These are phyloP conservation scores for Embidobia sp. DNA, from an alignment of 2,888 invertebrate species.

Conservation along the genomic window DNA sequence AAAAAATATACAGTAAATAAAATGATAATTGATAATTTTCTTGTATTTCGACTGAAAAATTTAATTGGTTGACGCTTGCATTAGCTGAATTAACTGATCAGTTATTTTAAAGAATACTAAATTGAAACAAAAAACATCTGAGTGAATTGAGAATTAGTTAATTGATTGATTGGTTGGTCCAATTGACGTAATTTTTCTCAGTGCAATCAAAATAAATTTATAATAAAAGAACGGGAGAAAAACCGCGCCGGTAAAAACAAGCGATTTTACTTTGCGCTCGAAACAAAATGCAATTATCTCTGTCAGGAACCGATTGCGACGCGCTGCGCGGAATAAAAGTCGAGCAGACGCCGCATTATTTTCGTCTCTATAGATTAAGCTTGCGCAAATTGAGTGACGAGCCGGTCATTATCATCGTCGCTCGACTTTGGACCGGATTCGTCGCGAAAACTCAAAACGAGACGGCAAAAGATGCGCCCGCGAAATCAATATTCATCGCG, in stretches of 20 bases:
- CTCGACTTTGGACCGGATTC: constrained; percentile 62
- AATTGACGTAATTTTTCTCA: too few relatives aligned
- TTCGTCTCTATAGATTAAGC: constrained; percentile 49
- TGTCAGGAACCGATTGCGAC: constrained; percentile 29
- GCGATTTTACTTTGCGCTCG: neutral
- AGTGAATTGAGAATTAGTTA: too few relatives aligned
- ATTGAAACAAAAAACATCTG: too few relatives aligned
- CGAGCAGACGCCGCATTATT: constrained; percentile 40
- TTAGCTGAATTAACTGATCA: too few relatives aligned
- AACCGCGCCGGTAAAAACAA: neutral
- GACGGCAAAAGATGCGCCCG: constrained; percentile 47
- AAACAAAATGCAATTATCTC: constrained; percentile 14
- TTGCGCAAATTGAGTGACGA: constrained; percentile 35
- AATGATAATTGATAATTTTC: too few relatives aligned
- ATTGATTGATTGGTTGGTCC: too few relatives aligned
- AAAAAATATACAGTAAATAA: too few relatives aligned
- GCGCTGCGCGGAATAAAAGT: constrained; percentile 18
- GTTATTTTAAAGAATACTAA: too few relatives aligned
- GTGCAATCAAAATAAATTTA: too few relatives aligned
- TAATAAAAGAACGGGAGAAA: too few relatives aligned
- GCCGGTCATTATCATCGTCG: constrained; percentile 45
- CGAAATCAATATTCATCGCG: constrained; percentile 63
- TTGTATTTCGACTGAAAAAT: too few relatives aligned
- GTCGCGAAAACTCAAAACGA: constrained; percentile 52
- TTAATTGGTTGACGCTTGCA: too few relatives aligned